Conservation (phyloP, 2,113 vertebrate genomes). For the Eidolon helvum region DNA sequence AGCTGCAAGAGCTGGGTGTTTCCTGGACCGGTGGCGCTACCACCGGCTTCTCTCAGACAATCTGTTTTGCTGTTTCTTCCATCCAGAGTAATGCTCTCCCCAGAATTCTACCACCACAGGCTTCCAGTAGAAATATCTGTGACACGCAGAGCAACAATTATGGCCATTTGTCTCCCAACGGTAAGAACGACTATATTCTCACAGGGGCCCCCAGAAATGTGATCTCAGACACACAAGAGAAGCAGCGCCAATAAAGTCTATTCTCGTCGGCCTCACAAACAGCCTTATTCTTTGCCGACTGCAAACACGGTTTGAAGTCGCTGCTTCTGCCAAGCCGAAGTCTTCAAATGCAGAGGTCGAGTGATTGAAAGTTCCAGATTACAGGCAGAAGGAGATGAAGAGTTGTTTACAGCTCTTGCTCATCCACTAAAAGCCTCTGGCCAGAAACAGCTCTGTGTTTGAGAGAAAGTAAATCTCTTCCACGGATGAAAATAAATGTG, state of each 20-base stretch:
- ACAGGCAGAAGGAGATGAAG: not conserved
- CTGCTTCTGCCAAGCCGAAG: slow-evolving; percentile 14
- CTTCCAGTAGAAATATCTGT: not conserved
- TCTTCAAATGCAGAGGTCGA: not conserved
- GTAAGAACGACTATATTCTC: not conserved
- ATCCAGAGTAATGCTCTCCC: not conserved
- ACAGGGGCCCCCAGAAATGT: not conserved
- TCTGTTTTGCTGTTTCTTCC: not conserved
- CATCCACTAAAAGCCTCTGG: slow-evolving; percentile 47
- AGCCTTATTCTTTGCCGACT: slow-evolving; percentile 32
- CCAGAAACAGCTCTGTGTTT: slow-evolving; percentile 50
- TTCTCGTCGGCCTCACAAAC: not conserved
- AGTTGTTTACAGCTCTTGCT: slow-evolving; percentile 54
- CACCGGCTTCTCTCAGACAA: not conserved
- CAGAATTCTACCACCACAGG: not conserved
- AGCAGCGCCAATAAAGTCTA: not conserved
- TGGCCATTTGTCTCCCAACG: not conserved
- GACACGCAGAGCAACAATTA: not conserved
- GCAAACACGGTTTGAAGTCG: not conserved
- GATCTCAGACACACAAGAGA: not conserved
- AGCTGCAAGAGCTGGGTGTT: not conserved
- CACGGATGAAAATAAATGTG: slow-evolving; percentile 60
- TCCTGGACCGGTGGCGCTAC: accelerated
- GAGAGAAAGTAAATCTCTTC: slow-evolving; percentile 59
- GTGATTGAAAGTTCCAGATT: slow-evolving; percentile 59